Evolutionary conservation across 2,888 invertebrate species (phyloP).

Genomic region (Rhodophaea formosa): DNA sequence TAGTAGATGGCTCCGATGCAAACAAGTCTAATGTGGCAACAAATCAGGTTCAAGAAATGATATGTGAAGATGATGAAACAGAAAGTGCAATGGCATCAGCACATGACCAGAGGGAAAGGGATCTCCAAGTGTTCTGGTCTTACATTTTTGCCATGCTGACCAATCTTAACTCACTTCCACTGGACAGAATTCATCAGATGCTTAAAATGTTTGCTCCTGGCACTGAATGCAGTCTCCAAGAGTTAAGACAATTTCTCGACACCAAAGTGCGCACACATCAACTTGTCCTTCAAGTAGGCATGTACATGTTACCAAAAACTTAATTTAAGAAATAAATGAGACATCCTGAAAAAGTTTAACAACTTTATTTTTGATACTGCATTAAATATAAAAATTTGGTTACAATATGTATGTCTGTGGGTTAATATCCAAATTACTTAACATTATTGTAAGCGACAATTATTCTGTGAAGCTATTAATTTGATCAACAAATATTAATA

Average conservation of each 20-base stretch:
- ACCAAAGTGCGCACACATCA: slow-evolving; percentile 96
- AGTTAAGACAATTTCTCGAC: slow-evolving; percentile 93
- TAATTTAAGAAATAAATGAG: slow-evolving; percentile 38
- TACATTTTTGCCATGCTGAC: slow-evolving; percentile 98
- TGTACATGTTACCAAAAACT: slow-evolving; percentile 92
- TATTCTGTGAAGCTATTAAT: slow-evolving; percentile 45
- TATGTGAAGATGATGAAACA: slow-evolving; percentile 93
- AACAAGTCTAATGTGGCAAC: slow-evolving; percentile 78
- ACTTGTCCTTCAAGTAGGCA: slow-evolving; percentile 90
- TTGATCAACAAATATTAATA: slow-evolving; percentile 51
- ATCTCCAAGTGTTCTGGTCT: slow-evolving; percentile 97
- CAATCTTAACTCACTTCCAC: slow-evolving; percentile 93
- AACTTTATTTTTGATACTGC: slow-evolving; percentile 63
- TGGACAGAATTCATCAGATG: slow-evolving; percentile 97
- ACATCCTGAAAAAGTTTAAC: slow-evolving; percentile 49
- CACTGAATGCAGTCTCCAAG: slow-evolving; percentile 93
- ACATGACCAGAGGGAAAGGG: slow-evolving; percentile 96
- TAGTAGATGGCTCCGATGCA: slow-evolving; percentile 84
- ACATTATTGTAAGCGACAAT: slow-evolving; percentile 51
- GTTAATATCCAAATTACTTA: slow-evolving; percentile 61
- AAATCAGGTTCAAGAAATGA: slow-evolving; percentile 82
- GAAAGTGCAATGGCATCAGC: slow-evolving; percentile 97
- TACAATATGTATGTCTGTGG: slow-evolving; percentile 68
- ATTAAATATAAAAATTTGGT: slow-evolving; percentile 70
- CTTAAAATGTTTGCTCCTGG: slow-evolving; percentile 96